Evolutionary conservation across 2,113 vertebrate genomes (phyloP).

Genomic region (Ivindomyrus marchei): DNA sequence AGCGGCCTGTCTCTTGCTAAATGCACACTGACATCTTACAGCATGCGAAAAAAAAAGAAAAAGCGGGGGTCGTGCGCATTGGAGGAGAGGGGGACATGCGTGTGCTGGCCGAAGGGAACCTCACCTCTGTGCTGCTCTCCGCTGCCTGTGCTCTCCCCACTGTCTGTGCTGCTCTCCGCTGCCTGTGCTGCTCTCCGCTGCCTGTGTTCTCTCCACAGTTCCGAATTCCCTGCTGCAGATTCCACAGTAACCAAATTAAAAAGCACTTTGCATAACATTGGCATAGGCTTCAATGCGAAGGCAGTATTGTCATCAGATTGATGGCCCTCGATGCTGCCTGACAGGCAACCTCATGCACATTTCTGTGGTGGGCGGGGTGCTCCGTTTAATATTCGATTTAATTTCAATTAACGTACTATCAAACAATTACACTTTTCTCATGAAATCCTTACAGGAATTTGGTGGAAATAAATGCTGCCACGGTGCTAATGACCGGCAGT

Average conservation of each 20-base stretch:
- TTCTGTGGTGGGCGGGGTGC: background rate
- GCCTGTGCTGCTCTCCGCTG: background rate
- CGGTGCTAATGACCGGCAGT: background rate
- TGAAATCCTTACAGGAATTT: constrained; percentile 3
- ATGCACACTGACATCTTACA: constrained; percentile 47
- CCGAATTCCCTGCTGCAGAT: background rate
- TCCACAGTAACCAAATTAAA: background rate
- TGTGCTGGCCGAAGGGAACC: background rate
- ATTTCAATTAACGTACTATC: background rate
- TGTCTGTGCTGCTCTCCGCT: too few relatives aligned
- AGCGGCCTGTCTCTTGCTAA: constrained; percentile 27
- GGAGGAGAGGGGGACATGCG: background rate
- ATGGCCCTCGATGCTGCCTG: background rate
- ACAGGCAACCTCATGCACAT: background rate
- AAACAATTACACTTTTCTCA: background rate
- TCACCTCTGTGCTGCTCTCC: background rate
- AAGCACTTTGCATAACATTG: background rate
- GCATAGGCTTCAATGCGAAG: background rate
- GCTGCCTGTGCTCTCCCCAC: background rate
- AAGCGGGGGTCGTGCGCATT: background rate
- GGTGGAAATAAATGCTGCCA: background rate
- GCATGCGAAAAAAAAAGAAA: constrained; percentile 14
- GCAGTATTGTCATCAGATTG: background rate
- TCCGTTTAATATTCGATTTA: background rate
- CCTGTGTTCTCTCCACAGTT: background rate